Base-by-base conservation (phyloP, 2,797 vertebrate genomes). In the Siniperca scherzeri region DNA sequence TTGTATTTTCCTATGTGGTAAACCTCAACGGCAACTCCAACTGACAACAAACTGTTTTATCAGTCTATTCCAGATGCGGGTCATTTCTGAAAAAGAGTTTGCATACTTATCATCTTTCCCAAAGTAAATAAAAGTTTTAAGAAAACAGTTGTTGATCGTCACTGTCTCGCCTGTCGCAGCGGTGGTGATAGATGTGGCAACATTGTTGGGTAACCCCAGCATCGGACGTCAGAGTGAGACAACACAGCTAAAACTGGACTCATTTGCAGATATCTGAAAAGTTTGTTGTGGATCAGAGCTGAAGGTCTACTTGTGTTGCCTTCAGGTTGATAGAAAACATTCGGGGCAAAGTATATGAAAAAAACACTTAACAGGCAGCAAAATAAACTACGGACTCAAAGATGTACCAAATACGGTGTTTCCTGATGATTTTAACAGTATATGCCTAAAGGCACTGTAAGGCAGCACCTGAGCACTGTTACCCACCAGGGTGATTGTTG, bases 1-100 rank as follows among this genome's bases (percentile, higher is more conserved):
- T 69, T 76, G 22, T 50, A 62, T 62, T 80, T 72, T 83, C 14
- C 36, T 7, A 13, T 68, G 73, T 72, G 67, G 74, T 61, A 25
- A 61, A 70, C 59, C 65, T 81, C 64, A 65, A n/a, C 3, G 16
- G 40, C 44, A 55, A 56, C 57, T 21, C 5, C 12, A 57, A 57
- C 11, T 52, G 27, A 70, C 48, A 70, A 50, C 44, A 70, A 72
- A 78, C 44, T 55, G 60, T 65, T 74, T 66, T n/a, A 52, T 42
- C 16, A 25, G 67, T 30, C 33, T 21, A 9, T 30, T 57, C 22
- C 46, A 59, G 48, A 42, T 13, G 22, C 3, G 22, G 55, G 27
- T 33, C 48, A 36, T 46, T 71, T 44, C 46, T 48, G 14, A 33
- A 68, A 17, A 10, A 17, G 7, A 50, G 21, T 11, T 10, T 25